Evolutionary conservation across 2,797 vertebrate species (phyloP).

Genomic region (Falco rusticolus): DNA sequence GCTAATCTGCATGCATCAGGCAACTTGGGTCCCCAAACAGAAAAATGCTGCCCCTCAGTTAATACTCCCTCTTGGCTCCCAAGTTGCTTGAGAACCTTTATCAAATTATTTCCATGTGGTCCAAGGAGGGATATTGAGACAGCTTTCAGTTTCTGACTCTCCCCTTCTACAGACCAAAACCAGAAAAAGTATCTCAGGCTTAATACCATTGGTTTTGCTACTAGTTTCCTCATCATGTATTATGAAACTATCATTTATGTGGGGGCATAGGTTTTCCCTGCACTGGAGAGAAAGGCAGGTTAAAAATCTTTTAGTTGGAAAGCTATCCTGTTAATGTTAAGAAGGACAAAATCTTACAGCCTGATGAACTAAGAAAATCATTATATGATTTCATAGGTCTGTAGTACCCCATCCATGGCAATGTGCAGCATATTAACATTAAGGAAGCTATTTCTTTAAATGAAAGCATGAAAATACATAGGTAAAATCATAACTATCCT

Average conservation of each 20-base stretch:
- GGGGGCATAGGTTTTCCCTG: background rate
- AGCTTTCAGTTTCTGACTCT: background rate
- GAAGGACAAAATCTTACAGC: background rate
- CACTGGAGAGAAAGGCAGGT: background rate
- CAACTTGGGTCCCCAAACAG: background rate
- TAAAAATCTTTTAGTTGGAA: constrained; percentile 16
- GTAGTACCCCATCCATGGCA: background rate
- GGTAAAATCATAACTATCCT: constrained; percentile 7
- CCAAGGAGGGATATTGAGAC: background rate
- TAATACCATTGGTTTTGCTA: background rate
- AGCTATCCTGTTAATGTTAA: background rate
- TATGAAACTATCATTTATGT: background rate
- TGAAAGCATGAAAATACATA: background rate
- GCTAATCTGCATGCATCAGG: background rate
- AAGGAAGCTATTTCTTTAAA: background rate
- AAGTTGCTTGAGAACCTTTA: background rate
- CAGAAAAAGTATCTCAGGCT: background rate
- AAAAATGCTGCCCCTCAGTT: background rate
- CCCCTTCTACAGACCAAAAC: background rate
- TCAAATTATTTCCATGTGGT: background rate
- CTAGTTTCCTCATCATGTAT: background rate
- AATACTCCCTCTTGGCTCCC: background rate
- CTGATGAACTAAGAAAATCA: background rate
- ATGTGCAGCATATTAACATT: background rate
- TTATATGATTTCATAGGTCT: background rate